Conservation (phyloP, 2,113 vertebrate species). For the Poicephalus meyeri region DNA sequence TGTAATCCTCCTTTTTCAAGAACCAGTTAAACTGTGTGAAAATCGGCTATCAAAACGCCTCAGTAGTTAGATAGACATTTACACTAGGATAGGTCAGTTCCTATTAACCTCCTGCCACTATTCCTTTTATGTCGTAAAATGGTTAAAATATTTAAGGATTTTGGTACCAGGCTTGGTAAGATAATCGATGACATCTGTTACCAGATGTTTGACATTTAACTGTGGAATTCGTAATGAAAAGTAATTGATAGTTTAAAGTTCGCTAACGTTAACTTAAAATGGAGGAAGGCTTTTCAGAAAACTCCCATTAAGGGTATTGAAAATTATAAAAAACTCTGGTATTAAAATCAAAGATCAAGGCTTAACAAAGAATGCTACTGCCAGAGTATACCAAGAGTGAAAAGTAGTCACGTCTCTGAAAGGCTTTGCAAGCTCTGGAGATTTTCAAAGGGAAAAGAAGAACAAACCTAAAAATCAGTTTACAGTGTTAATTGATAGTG, state of each 20-base stretch:
- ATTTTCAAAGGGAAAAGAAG: not conserved
- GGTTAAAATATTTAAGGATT: slow-evolving; percentile 65
- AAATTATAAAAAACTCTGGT: not conserved
- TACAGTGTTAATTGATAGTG: not conserved
- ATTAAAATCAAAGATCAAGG: not conserved
- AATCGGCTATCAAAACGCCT: slow-evolving; percentile 37
- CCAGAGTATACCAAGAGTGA: not conserved
- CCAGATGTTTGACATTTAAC: slow-evolving; percentile 49
- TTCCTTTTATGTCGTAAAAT: slow-evolving; percentile 68
- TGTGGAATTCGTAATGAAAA: slow-evolving; percentile 20
- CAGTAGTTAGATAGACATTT: slow-evolving; percentile 44
- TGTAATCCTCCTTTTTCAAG: slow-evolving; percentile 22
- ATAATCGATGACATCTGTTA: slow-evolving; percentile 60
- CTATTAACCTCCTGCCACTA: slow-evolving; percentile 60
- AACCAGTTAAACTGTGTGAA: slow-evolving; percentile 42
- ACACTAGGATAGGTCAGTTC: slow-evolving; percentile 55
- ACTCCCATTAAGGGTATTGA: not conserved
- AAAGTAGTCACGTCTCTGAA: not conserved
- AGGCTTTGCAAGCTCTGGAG: not conserved
- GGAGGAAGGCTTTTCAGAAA: not conserved
- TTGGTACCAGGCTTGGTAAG: slow-evolving; percentile 60
- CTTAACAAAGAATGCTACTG: not conserved
- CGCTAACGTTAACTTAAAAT: not conserved
- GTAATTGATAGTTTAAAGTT: not conserved
- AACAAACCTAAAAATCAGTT: not conserved